Evolutionary conservation across 2,113 vertebrate species (phyloP), one percentile per base, ranked within the genome.

Genomic region (Hippoglossus stenolepis): DNA sequence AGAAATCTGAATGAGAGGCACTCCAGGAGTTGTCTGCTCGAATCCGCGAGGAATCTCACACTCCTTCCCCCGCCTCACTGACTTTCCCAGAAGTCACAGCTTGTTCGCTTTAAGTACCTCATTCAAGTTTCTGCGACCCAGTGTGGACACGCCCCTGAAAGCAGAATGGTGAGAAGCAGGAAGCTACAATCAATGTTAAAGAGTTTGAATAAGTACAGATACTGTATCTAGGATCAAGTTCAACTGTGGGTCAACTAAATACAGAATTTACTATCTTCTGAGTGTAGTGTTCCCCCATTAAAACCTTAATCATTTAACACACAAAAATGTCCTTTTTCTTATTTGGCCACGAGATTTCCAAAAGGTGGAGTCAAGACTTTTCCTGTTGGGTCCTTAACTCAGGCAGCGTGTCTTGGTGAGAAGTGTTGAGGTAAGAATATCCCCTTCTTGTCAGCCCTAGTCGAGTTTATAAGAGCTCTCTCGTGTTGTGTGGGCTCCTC

Each of bases 361-460:
- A 73, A 61, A 72, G 63, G 66, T 26, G 73, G 68, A 54, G 31
- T 73, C 40, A 68, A 69, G 38, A 45, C 54, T 58, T 56, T 82
- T 73, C 67, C 58, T 65, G 61, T 24, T 38, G 47, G 47, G 62
- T 87, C 77, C 81, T 83, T 89, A 78, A 60, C 23, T 90, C 64
- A 70, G 74, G 75, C 82, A 70, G 69, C 53, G 78, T 72, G 73
- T 84, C 75, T 70, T 70, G 75, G 61, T 76, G 81, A 82, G 64
- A 82, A 38, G 38, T 59, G 73, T 69, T 89, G 90, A 91, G 90
- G 85, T 91, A 90, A 87, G 73, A 82, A 80, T 54, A 14, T 85
- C 80, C 54, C 43, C 28, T 60, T 70, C 49, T 10, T 43, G 47
- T 75, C 80, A 18, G 72, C 67, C 53, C 31, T 20, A 14, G 18